These are phyloP conservation scores for Pimephales promelas DNA, from an alignment of 2,113 vertebrate genomes.

Conservation along the genomic window DNA sequence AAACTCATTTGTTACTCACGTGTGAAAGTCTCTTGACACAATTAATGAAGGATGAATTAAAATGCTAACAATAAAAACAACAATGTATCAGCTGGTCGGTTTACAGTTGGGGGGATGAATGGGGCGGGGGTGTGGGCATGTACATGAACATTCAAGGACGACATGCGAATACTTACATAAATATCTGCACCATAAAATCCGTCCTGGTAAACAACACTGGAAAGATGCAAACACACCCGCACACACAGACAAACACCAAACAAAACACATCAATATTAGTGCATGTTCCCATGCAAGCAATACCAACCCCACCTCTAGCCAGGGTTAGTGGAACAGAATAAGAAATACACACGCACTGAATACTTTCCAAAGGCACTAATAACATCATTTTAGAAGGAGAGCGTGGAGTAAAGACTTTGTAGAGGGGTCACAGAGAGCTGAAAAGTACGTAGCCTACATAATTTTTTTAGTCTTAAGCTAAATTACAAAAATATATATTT, in stretches of 20 bases:
- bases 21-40: background rate
- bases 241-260: conserved; percentile 85
- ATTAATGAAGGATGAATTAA: conserved; percentile 10
- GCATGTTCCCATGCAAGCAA: conserved; percentile 86
- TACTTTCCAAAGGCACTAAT: conserved; percentile 37
- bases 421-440: background rate
- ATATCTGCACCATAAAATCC: conserved; percentile 99
- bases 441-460: too few species aligned
- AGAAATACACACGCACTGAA: conserved; percentile 57
- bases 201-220: conserved; percentile 99
- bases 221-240: conserved; percentile 88
- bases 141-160: conserved; percentile 54
- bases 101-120: conserved; percentile 21
- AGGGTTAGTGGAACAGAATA: conserved; percentile 76
- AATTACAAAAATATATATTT: background rate
- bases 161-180: conserved; percentile 97
- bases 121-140: conserved; percentile 16
- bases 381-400: background rate
- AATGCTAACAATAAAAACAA: conserved; percentile 25
- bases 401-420: background rate
- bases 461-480: background rate
- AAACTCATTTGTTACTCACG: background rate
- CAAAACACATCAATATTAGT: conserved; percentile 84
- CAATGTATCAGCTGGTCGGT: background rate
- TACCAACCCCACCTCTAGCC: conserved; percentile 69